phyloP scores from a whole-genome alignment of 2,888 invertebrate species.

The Notodonta dromedarius region DNA sequence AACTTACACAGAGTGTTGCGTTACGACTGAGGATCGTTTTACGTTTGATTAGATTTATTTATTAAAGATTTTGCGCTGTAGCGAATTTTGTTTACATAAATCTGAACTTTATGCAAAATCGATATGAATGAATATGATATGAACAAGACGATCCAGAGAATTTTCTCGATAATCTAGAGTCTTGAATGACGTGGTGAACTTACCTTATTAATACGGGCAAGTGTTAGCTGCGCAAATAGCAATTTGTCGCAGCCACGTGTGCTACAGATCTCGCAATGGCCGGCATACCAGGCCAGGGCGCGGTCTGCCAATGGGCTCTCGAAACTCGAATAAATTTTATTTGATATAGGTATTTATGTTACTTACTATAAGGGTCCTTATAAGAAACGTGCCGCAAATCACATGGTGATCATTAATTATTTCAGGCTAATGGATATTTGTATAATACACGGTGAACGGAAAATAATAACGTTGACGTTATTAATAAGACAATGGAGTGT shows the following conservation, averaged over 20 bases:
- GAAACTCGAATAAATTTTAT: slow-evolving; percentile 61
- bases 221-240: slow-evolving; percentile 32
- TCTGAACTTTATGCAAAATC: too few species aligned
- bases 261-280: slow-evolving; percentile 64
- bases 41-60: neutral
- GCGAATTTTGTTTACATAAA: too few species aligned
- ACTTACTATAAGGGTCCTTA: slow-evolving; percentile 27
- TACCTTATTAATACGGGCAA: slow-evolving; percentile 30
- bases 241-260: slow-evolving; percentile 65
- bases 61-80: neutral
- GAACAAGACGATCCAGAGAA: too few species aligned
- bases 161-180: neutral
- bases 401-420: slow-evolving; percentile 6
- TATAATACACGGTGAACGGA: slow-evolving; percentile 8
- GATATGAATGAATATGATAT: neutral
- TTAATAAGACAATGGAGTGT: slow-evolving; percentile 35
- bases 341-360: slow-evolving; percentile 40
- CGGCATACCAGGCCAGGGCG: slow-evolving; percentile 70
- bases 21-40: neutral
- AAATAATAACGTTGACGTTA: slow-evolving; percentile 17
- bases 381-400: slow-evolving; percentile 10
- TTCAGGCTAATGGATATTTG: neutral
- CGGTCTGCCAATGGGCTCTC: slow-evolving; percentile 62
- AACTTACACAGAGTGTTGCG: neutral
- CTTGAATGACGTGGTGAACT: slow-evolving; percentile 13